These are phyloP conservation scores for Podarcis raffonei DNA, from an alignment of 2,113 vertebrate species.

Conservation along the genomic window DNA sequence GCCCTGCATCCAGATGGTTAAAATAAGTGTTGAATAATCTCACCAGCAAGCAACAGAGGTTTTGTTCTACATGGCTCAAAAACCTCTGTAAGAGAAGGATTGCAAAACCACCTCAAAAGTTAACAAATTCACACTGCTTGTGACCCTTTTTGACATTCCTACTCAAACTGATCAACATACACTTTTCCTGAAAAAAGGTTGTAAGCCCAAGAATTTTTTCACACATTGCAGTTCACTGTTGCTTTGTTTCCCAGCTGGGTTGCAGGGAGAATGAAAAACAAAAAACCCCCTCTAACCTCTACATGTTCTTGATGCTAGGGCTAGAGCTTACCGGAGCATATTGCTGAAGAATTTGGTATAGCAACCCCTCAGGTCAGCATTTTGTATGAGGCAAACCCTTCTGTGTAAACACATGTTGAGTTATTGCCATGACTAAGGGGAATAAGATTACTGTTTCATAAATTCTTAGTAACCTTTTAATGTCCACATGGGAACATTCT, in stretches of 20 bases:
- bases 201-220: not conserved
- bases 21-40: not conserved
- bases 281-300: not conserved
- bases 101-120: not conserved
- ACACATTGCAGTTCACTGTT: not conserved
- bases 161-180: not conserved
- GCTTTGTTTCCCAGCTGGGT: not conserved
- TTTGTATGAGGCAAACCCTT: conserved; percentile 29
- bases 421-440: conserved; percentile 56
- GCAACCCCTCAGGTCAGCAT: conserved; percentile 30
- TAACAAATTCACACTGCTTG: not conserved
- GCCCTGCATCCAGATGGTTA: not conserved
- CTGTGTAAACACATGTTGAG: conserved; percentile 6
- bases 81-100: not conserved
- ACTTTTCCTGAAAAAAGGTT: not conserved
- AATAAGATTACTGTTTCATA: conserved; percentile 66
- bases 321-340: conserved; percentile 13
- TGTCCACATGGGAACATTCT: conserved; percentile 70
- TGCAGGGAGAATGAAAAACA: not conserved
- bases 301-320: conserved; percentile 7
- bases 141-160: not conserved
- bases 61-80: not conserved
- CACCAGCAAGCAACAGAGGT: not conserved
- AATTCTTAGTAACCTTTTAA: conserved; percentile 63
- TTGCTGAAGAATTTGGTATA: conserved; percentile 28